Conservation (phyloP, 2,113 vertebrate species). For the Andinoacara biseriatus region DNA sequence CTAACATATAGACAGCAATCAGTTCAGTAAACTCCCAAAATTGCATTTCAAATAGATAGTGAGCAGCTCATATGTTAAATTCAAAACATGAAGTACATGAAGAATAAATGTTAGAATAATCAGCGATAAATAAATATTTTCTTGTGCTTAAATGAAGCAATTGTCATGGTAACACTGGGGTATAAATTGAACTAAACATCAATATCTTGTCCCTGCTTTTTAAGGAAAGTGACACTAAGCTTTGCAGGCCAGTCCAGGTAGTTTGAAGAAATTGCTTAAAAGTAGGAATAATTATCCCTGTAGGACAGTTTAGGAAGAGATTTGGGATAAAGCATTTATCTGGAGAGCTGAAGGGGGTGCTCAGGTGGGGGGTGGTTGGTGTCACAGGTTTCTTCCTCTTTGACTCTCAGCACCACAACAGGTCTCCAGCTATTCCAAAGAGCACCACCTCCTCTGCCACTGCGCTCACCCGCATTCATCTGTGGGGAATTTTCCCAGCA, state of each 20-base stretch:
- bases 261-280: background rate
- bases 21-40: background rate
- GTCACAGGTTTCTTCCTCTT: background rate
- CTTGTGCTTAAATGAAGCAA: background rate
- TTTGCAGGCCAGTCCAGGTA: background rate
- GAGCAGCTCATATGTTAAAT: background rate
- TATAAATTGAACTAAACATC: background rate
- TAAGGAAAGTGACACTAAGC: fast-evolving
- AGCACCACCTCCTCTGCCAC: background rate
- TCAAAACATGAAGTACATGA: background rate
- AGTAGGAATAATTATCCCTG: background rate
- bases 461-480: slow-evolving; percentile 28
- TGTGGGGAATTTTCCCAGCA: slow-evolving; percentile 28
- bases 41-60: background rate
- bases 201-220: background rate
- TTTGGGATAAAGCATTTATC: background rate
- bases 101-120: background rate
- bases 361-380: background rate
- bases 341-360: background rate
- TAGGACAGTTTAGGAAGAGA: background rate
- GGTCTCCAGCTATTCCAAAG: slow-evolving; percentile 20
- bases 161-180: background rate
- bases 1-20: too few species aligned
- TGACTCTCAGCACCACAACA: slow-evolving; percentile 9
- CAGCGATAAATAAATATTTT: background rate